Base-by-base conservation (phyloP, 1,140 invertebrate species). In the Lethrus apterus region DNA sequence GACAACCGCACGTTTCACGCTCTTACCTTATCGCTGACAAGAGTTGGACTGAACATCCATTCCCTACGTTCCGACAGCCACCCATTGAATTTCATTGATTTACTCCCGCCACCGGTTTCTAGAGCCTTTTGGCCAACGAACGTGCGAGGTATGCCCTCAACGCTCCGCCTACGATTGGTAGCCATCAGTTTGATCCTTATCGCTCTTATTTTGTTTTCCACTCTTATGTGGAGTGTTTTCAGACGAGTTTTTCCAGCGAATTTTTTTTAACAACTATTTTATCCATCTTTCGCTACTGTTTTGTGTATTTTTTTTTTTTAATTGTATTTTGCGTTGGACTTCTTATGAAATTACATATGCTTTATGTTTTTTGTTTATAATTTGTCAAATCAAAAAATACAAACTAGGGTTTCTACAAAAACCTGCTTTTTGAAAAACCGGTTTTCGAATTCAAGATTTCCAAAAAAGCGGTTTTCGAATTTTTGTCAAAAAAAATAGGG, bases 111-210 rank as follows among this genome's bases (percentile, higher is more conserved):
- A 45, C 36, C 43, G 30, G 33, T 11, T 9, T 20, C 2, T 17
- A 2, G 8, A 4, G 1, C 2, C 5, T 9, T 7, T 4, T 13
- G 4, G 2, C 11, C 35, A 18, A 38, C 20, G 20, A 26, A 13
- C 13, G 1, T 1, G 7, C 11, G 19, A 10, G 4, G 10, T 19
- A 14, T 31, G 21, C 7, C 17, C 23, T 21, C 38, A 38, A 54
- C 52, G 47, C 50, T 53, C 47, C 35, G 35, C 35, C 35, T 13
- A n/a, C 24, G 19, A 11, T 21, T 58, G 60, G 60, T 58, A 63
- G 60, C 60, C 60, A 63, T 63, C 57, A 63, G 57, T 48, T 59
- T 57, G 60, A 63, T 63, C 50, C 59, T 59, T 62, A 62, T 62
- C 59, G 54, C 19, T 35, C 20, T 38, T 38, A 38, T 38, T 38